Percentiles rank a stretch among this genome's conserved stretches.
Evolutionary conservation across 2,113 vertebrate species (phyloP).

Genomic region (Psammodynastes pulverulentus): DNA sequence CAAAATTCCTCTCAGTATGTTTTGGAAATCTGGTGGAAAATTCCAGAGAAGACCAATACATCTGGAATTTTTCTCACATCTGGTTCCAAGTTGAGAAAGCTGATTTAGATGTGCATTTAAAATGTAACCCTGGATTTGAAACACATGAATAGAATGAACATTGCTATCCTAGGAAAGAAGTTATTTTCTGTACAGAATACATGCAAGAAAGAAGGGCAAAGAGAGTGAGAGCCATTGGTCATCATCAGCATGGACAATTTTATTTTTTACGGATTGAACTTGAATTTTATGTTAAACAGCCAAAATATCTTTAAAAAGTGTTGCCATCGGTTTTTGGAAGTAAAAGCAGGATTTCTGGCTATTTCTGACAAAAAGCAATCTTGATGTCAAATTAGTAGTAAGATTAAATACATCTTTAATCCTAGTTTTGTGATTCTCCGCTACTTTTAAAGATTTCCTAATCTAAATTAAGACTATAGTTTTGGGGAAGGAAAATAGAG

Average conservation of each 20-base stretch:
- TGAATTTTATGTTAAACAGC: background rate
- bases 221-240: background rate
- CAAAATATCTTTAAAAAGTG: background rate
- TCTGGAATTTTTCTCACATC: background rate
- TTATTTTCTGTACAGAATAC: background rate
- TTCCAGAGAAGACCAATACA: background rate
- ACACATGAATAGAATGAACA: background rate
- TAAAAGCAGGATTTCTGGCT: background rate
- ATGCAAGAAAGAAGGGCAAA: background rate
- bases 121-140: background rate
- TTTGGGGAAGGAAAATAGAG: background rate
- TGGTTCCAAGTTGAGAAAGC: background rate
- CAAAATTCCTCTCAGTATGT: background rate
- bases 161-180: background rate
- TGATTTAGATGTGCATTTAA: background rate
- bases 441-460: background rate
- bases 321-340: background rate
- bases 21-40: background rate
- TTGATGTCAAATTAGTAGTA: background rate
- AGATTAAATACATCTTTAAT: background rate
- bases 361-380: background rate
- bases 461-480: background rate
- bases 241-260: background rate
- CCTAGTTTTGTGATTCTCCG: background rate
- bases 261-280: background rate